phyloP scores from a whole-genome alignment of 2,113 vertebrate species.

The Anolis sagrei region DNA sequence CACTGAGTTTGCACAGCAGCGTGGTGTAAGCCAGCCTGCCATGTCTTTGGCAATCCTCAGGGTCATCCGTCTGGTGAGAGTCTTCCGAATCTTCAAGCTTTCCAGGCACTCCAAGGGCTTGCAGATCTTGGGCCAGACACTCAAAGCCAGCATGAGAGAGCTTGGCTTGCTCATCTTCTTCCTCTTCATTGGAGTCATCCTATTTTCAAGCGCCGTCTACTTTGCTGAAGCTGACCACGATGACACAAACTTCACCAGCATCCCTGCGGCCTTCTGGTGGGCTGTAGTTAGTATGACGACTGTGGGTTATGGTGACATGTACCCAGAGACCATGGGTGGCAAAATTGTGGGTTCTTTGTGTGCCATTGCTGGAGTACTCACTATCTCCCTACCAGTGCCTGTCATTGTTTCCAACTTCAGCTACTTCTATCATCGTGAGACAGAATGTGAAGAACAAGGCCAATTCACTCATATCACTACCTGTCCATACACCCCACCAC shows the following conservation, averaged over 20 bases:
- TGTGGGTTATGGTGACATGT: conserved; percentile 94
- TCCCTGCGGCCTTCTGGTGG: conserved; percentile 95
- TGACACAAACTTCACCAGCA: conserved; percentile 87
- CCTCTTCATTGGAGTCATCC: conserved; percentile 92
- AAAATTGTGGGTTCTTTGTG: conserved; percentile 94
- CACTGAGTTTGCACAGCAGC: conserved; percentile 86
- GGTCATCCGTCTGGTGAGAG: conserved; percentile 88
- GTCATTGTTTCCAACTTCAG: conserved; percentile 97
- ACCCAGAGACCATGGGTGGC: conserved; percentile 86
- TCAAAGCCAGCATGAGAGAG: conserved; percentile 92
- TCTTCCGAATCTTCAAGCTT: conserved; percentile 93
- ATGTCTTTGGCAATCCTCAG: conserved; percentile 89
- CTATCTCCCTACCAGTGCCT: conserved; percentile 91
- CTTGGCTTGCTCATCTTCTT: conserved; percentile 95
- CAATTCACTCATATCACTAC: conserved; percentile 82
- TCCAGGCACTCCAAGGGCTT: conserved; percentile 92
- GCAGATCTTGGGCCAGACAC: conserved; percentile 91
- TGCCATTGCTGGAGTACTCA: conserved; percentile 91
- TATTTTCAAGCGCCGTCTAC: conserved; percentile 92
- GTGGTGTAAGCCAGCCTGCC: conserved; percentile 79
- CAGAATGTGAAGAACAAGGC: conserved; percentile 80
- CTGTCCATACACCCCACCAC: conserved; percentile 63
- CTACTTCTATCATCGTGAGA: conserved; percentile 92
- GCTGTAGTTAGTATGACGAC: conserved; percentile 95
- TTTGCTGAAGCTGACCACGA: conserved; percentile 89